Evolutionary conservation across 2,797 vertebrate species (phyloP), one percentile per base, ranked within the genome.

Genomic region (Microctenopoma steveboyesi): DNA sequence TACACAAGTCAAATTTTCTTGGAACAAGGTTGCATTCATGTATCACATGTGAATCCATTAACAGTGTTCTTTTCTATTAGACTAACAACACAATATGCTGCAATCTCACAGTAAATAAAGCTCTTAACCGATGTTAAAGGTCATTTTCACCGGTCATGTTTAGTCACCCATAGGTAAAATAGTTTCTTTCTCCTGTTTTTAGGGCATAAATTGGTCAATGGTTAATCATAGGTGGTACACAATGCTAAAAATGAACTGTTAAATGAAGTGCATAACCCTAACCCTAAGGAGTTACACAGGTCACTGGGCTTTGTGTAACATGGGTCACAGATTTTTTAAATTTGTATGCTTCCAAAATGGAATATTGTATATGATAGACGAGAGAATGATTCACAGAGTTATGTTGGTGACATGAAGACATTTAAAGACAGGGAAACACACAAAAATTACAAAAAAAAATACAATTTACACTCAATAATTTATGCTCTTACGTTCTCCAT

Each of bases 401-500:
- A 69, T 28, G n/a, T 37, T 22, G 15, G 10, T 7, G 15, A 35
- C n/a, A 69, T 10, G 10, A 25, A 47, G 18, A 66, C 11, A 56
- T 33, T 6, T 7, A 30, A 7, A 12, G 2, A 46, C n/a, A 58
- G 35, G 52, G 33, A 58, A 12, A n/a, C n/a, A 39, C 6, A 25
- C 30, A 22, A 22, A 22, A 22, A 22, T 22, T 22, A 22, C 22
- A 22, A 22, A 57, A 49, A 63, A 35, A 52, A 46, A 69, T 63
- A 51, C 50, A 3, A n/a, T 22, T 46, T 35, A 11, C 42, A 7
- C 30, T 37, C 25, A 49, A 30, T 47, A 50, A 33, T 52, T 53
- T 46, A 68, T 77, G 61, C 22, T 51, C 53, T 59, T 27, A 64
- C 79, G 1, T 5, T 40, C 67, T 46, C 42, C 58, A 57, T 80